Percentiles rank a stretch among this genome's conserved stretches.
phyloP scores from a whole-genome alignment of 1,140 invertebrate genomes.

The Drosophila novamexicana region DNA sequence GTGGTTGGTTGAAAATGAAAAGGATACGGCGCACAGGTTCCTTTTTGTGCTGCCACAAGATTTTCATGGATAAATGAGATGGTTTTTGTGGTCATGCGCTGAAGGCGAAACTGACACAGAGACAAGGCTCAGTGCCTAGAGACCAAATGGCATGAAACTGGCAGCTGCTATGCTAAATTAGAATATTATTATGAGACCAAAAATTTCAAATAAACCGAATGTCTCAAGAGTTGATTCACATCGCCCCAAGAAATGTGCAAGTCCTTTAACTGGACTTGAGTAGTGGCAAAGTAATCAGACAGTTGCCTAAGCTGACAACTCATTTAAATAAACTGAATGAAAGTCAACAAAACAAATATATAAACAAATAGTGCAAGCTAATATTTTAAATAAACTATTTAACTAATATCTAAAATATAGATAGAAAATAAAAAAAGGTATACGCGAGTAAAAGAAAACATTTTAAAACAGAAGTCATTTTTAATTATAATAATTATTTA shows the following conservation, averaged over 20 bases:
- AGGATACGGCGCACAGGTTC: constrained; percentile 69
- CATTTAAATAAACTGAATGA: not conserved
- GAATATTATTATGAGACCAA: constrained; percentile 1
- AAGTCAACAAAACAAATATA: not conserved
- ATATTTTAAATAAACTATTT: too few species aligned
- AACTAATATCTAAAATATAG: too few species aligned
- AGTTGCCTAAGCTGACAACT: not conserved
- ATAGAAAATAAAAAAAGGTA: too few species aligned
- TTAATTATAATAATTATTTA: too few species aligned
- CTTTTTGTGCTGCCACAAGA: constrained; percentile 66
- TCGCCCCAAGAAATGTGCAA: constrained; percentile 35
- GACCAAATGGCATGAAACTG: constrained; percentile 51
- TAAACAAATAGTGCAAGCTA: too few species aligned
- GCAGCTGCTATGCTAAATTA: constrained; percentile 56
- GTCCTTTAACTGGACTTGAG: not conserved
- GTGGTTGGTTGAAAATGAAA: constrained; percentile 76
- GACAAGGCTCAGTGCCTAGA: constrained; percentile 22
- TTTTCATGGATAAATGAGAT: constrained; percentile 81
- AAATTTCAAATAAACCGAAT: constrained; percentile 4
- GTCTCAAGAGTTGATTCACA: not conserved
- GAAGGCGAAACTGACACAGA: constrained; percentile 56
- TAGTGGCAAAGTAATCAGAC: not conserved
- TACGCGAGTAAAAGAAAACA: too few species aligned
- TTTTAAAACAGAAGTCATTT: too few species aligned
- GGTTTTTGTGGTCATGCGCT: constrained; percentile 73